Conservation (phyloP, 2,888 invertebrate species). For the Parnassius smintheus region DNA sequence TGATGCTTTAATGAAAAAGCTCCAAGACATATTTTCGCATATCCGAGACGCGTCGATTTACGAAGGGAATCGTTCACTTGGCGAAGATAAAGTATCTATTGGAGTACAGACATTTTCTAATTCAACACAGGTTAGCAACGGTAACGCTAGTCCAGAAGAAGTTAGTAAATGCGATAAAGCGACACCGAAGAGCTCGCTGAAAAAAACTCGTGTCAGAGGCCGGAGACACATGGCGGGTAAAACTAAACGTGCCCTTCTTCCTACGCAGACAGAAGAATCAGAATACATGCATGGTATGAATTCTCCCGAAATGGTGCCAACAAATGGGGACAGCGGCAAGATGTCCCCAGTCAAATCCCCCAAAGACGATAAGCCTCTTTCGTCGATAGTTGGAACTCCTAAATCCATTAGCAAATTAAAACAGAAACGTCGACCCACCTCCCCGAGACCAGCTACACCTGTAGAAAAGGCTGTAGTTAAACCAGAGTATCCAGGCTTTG, state of each 20-base stretch:
- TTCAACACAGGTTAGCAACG: slow-evolving; percentile 58
- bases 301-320: slow-evolving; percentile 75
- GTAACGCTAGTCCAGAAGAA: slow-evolving; percentile 70
- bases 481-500: slow-evolving; percentile 60
- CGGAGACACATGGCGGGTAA: slow-evolving; percentile 67
- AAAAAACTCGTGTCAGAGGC: slow-evolving; percentile 69
- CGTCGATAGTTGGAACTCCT: slow-evolving; percentile 61
- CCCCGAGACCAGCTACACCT: slow-evolving; percentile 69
- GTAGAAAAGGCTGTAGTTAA: slow-evolving; percentile 61
- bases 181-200: slow-evolving; percentile 79
- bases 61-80: slow-evolving; percentile 53
- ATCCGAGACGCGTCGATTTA: slow-evolving; percentile 57
- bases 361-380: slow-evolving; percentile 65
- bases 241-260: slow-evolving; percentile 67
- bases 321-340: slow-evolving; percentile 59
- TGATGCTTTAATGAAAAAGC: slow-evolving; percentile 65
- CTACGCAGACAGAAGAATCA: slow-evolving; percentile 69
- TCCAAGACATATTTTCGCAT: slow-evolving; percentile 70
- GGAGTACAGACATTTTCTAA: slow-evolving; percentile 63
- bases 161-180: slow-evolving; percentile 62
- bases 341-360: slow-evolving; percentile 57
- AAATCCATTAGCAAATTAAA: slow-evolving; percentile 70
- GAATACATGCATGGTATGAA: slow-evolving; percentile 72
- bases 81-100: slow-evolving; percentile 67
- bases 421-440: slow-evolving; percentile 64